Conservation (phyloP, 2,888 invertebrate genomes). For the Scaptodrosophila latifasciaeformis region DNA sequence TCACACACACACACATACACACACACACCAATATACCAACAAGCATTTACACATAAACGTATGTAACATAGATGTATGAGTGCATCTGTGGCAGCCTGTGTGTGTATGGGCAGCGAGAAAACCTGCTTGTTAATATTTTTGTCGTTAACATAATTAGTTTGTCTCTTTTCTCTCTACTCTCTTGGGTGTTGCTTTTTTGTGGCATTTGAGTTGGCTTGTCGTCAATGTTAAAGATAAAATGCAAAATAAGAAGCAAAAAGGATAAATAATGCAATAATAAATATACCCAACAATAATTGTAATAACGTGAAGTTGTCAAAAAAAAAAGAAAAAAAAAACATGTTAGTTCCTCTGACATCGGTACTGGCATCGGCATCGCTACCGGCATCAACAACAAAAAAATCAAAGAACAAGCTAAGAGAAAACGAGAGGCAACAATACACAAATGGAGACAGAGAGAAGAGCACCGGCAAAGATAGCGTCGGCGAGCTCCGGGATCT, state of each 20-base stretch:
- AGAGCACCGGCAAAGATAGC: no score
- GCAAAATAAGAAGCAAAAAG: not conserved
- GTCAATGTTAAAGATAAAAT: constrained; percentile 25
- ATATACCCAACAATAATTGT: constrained; percentile 2
- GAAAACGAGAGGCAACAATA: no score
- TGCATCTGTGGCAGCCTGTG: not conserved
- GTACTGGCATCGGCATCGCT: no score
- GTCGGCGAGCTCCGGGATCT: no score
- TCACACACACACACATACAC: constrained; percentile 1
- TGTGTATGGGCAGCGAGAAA: not conserved
- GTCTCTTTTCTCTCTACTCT: constrained; percentile 29
- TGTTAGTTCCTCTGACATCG: no score
- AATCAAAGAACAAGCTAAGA: no score
- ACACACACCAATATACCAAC: not conserved
- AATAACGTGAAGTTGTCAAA: no score
- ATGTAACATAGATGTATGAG: not conserved
- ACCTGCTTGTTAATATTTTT: constrained; percentile 45
- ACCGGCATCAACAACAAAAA: no score
- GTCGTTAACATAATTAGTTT: constrained; percentile 49
- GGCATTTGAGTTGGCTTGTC: constrained; percentile 1
- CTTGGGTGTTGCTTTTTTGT: constrained; percentile 26
- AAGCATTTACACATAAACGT: constrained; percentile 3
- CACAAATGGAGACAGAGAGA: no score
- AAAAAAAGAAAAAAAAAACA: no score
- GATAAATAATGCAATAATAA: constrained; percentile 11